These are phyloP conservation scores for Conopomorpha cramerella DNA, from an alignment of 1,140 invertebrate species.

Conservation along the genomic window DNA sequence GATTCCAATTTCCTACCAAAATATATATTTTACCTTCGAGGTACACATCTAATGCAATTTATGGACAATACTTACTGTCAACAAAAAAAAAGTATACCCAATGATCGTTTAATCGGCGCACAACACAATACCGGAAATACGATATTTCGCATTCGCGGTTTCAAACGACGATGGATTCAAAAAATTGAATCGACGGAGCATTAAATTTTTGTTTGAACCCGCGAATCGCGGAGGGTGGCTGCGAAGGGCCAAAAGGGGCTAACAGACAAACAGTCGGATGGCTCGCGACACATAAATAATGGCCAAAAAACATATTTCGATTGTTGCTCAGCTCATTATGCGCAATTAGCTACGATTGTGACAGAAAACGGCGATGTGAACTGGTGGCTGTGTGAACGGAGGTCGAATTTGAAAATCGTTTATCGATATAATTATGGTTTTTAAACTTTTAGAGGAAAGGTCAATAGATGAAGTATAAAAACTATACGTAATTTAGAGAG, in stretches of 20 bases:
- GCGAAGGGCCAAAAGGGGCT: no score
- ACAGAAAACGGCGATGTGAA: slow-evolving; percentile 40
- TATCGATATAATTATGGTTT: no score
- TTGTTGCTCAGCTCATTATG: slow-evolving; percentile 49
- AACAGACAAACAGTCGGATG: slow-evolving; percentile 34
- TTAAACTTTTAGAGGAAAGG: no score
- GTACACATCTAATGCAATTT: neutral
- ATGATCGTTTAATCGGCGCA: slow-evolving; percentile 7
- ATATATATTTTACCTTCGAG: no score
- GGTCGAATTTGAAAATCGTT: no score
- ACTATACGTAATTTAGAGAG: no score
- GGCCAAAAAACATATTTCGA: slow-evolving; percentile 51
- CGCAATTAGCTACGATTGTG: slow-evolving; percentile 58
- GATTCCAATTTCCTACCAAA: no score
- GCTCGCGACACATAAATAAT: slow-evolving; percentile 45
- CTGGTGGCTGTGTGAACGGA: no score
- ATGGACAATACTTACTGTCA: neutral
- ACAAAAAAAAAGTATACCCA: slow-evolving; percentile 1
- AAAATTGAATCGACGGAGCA: slow-evolving; percentile 30
- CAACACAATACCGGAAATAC: slow-evolving; percentile 36
- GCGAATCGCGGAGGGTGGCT: slow-evolving; percentile 30
- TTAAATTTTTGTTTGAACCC: slow-evolving; percentile 55
- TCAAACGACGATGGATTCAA: slow-evolving; percentile 23
- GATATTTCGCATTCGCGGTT: slow-evolving; percentile 33
- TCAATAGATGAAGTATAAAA: no score